Evolutionary conservation across 2,888 invertebrate genomes (phyloP), one percentile per base, ranked within the genome.

Genomic region (Eupsilia transversa): DNA sequence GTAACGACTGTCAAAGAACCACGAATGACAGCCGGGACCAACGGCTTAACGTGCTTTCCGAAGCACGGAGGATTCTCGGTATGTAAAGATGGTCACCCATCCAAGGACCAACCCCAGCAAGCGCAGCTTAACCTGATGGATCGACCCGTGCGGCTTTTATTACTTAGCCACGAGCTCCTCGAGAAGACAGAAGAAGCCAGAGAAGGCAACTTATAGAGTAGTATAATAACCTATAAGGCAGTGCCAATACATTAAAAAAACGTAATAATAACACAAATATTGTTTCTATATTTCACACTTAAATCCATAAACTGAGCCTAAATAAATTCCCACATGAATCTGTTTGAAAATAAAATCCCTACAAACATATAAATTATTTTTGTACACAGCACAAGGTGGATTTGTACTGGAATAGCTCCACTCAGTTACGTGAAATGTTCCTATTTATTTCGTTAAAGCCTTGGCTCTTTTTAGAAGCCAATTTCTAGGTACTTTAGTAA

Each of bases 401-500:
- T 79, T 79, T 70, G 38, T 73, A 33, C 33, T 46, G 49, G 38
- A 82, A 79, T 77, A 77, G 70, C 68, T 74, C 14, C 68, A 60
- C 52, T 79, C 60, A 54, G 61, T 72, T 46, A 72, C 80, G 63
- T 59, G 35, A 80, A 82, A 76, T 72, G 75, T 74, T 67, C 49
- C 69, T 64, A 67, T 83, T 84, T 84, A 70, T 78, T 77, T 64
- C 43, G 54, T 49, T 17, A 67, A 68, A 65, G 61, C 70, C 54
- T 72, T 67, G 30, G 41, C 60, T 74, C 61, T 74, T 76, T 70
- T 75, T 68, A 82, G 75, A 85, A 67, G 64, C 27, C 79, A 61
- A 56, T 46, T 56, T 33, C 27, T 59, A 46, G 66, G 3, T 7
- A 38, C 38, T 79, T 60, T 49, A 59, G 6, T 77, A 23, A 77